Conservation (phyloP, 1,140 invertebrate genomes). For the Platyura marginata region DNA sequence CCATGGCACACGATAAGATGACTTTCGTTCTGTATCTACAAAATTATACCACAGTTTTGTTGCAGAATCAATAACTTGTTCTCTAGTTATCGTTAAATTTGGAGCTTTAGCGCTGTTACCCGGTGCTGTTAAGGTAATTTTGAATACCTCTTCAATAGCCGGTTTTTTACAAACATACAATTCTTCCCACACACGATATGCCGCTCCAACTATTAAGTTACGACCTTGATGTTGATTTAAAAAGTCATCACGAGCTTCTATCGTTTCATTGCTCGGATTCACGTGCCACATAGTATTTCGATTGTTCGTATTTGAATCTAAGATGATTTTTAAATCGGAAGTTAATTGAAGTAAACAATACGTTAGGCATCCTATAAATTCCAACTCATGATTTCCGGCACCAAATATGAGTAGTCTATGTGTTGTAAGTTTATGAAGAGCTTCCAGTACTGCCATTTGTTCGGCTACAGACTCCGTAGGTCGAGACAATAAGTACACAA, state of each 20-base stretch:
- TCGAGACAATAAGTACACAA: constrained; percentile 82
- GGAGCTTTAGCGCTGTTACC: constrained; percentile 56
- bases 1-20: constrained; percentile 66
- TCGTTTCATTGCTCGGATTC: constrained; percentile 46
- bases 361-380: constrained; percentile 89
- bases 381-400: constrained; percentile 82
- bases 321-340: constrained; percentile 69
- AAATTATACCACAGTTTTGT: constrained; percentile 80
- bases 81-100: constrained; percentile 55
- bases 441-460: constrained; percentile 82
- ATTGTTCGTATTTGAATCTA: constrained; percentile 45
- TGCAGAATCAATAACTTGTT: constrained; percentile 70
- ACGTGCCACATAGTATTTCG: constrained; percentile 74
- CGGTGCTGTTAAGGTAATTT: constrained; percentile 55
- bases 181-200: constrained; percentile 91
- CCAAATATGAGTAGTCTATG: constrained; percentile 71
- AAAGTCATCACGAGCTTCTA: constrained; percentile 51
- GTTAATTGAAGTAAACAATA: constrained; percentile 91
- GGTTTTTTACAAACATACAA: constrained; percentile 92
- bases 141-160: constrained; percentile 84
- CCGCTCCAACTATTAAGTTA: constrained; percentile 75
- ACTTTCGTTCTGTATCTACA: constrained; percentile 74
- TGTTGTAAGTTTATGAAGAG: constrained; percentile 81
- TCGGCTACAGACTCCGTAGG: constrained; percentile 75
- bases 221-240: constrained; percentile 62